Percentiles rank a stretch among this genome's conserved stretches.
Evolutionary conservation across 2,113 vertebrate species (phyloP).

Genomic region (Nettapus auritus): DNA sequence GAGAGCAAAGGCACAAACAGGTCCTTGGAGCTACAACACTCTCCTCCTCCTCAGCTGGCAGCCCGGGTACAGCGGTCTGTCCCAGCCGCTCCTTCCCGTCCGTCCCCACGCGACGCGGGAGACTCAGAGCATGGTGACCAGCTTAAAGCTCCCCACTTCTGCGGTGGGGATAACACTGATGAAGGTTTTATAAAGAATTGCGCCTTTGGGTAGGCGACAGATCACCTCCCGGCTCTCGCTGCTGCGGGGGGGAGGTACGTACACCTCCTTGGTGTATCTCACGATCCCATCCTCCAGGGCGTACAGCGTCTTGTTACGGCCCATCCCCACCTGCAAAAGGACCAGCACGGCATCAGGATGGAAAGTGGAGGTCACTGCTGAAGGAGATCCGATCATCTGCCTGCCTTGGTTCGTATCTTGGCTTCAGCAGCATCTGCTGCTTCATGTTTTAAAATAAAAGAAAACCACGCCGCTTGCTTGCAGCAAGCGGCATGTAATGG

Average conservation of each 20-base stretch:
- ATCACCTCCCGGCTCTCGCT: constrained; percentile 77
- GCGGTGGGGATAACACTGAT: constrained; percentile 85
- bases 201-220: constrained; percentile 84
- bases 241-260: constrained; percentile 82
- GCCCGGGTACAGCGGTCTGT: not conserved
- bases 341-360: not conserved
- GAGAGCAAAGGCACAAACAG: not conserved
- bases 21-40: not conserved
- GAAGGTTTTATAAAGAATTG: constrained; percentile 95
- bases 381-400: not conserved
- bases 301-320: constrained; percentile 87
- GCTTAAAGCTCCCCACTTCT: constrained; percentile 87
- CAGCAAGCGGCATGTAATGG: not conserved
- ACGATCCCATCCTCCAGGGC: constrained; percentile 92
- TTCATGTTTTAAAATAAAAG: not conserved
- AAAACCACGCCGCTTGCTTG: not conserved
- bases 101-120: rapidly evolving
- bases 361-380: not conserved
- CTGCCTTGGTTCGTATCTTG: not conserved
- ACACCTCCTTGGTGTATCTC: constrained; percentile 93
- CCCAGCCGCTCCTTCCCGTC: not conserved
- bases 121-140: constrained; percentile 87
- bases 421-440: constrained; percentile 6
- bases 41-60: not conserved
- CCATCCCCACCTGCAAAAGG: constrained; percentile 87